Evolutionary conservation across 2,113 vertebrate species (phyloP), one percentile per base, ranked within the genome.

Genomic region (zebrafish (Danio rerio)): DNA sequence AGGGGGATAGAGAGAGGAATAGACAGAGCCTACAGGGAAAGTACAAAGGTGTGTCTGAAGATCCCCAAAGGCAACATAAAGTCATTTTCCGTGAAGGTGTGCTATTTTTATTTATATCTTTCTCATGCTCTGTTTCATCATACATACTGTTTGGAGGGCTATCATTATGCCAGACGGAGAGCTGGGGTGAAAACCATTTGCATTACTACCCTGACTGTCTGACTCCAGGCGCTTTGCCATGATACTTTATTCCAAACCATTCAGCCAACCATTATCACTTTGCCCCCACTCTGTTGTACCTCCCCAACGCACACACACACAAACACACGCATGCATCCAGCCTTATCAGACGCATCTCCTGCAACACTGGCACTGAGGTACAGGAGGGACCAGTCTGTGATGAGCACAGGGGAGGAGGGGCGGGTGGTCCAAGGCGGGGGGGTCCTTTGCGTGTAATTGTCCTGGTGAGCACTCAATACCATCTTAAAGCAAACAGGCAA

Each of bases 401-500:
- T 69, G 69, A 21, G 72, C 65, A 7, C 18, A 43, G n/a, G 49
- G 56, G 6, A 20, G 50, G 79, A 7, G 43, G 15, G 9, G 45
- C 31, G 16, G 16, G 66, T 43, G 68, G 7, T 71, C 47, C 68
- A 21, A 9, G n/a, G 69, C 58, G 90, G 89, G 86, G 66, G 91
- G 90, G 91, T 89, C 92, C 91, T 91, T 90, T 90, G 90, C 91
- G 91, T 94, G 94, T 95, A 95, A 95, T 95, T 95, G 94, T 95
- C 92, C 94, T 91, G 92, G 93, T 93, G 93, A 94, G 91, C 91
- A 92, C 93, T 94, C 92, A 93, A 94, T 93, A 94, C 92, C 92
- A 95, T 93, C 94, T 94, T 93, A 92, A 94, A 94, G 93, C 91
- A 93, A 94, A 93, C 93, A 94, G 91, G 92, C 94, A 94, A 95